Percentiles rank a stretch among this genome's conserved stretches.
phyloP scores from a whole-genome alignment of 1,140 invertebrate genomes.

The Rhizoglyphus robini region DNA sequence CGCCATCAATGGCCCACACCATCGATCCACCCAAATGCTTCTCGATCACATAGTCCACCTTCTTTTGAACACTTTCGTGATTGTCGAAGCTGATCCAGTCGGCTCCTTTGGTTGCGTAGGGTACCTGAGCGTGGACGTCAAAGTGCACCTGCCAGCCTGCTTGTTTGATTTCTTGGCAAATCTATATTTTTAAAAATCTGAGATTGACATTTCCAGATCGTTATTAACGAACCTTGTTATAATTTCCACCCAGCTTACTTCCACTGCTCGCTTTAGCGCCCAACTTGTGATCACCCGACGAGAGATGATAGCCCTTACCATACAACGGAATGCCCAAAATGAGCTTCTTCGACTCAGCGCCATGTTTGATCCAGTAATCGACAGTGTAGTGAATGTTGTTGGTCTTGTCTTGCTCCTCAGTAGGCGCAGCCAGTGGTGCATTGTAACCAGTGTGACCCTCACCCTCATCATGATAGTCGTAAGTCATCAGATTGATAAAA shows the following conservation, averaged over 20 bases:
- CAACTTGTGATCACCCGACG: slow-evolving; percentile 48
- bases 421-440: slow-evolving; percentile 33
- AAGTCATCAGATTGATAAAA: slow-evolving; percentile 74
- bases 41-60: slow-evolving; percentile 30
- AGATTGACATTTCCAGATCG: slow-evolving; percentile 32
- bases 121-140: slow-evolving; percentile 39
- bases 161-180: slow-evolving; percentile 7
- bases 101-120: slow-evolving; percentile 46
- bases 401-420: neutral
- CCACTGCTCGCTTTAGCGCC: slow-evolving; percentile 60
- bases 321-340: slow-evolving; percentile 56
- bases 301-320: no score
- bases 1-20: slow-evolving; percentile 49
- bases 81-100: slow-evolving; percentile 67
- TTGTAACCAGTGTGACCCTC: slow-evolving; percentile 39
- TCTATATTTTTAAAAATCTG: slow-evolving; percentile 35
- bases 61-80: slow-evolving; percentile 34
- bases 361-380: slow-evolving; percentile 47
- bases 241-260: slow-evolving; percentile 64
- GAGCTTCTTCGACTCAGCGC: slow-evolving; percentile 62
- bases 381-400: slow-evolving; percentile 40
- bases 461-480: slow-evolving; percentile 75
- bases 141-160: neutral
- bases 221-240: slow-evolving; percentile 43
- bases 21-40: slow-evolving; percentile 42